These are phyloP conservation scores for Todiramphus chloris DNA, from an alignment of 2,113 vertebrate species.

Conservation along the genomic window DNA sequence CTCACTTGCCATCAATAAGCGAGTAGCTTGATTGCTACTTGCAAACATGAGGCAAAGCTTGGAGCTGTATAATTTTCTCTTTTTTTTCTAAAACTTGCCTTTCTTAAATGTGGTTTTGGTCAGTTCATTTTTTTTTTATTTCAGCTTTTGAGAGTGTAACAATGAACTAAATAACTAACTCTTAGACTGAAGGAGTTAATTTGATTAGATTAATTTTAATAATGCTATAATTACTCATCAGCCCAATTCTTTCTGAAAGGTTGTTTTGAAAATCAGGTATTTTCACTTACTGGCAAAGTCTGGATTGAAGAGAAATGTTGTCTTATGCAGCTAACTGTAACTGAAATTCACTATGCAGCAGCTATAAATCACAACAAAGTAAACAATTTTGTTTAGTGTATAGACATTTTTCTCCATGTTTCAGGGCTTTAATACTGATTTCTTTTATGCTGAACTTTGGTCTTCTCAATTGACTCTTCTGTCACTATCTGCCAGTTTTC, in stretches of 20 bases:
- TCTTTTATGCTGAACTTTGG: slow-evolving; percentile 2
- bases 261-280: slow-evolving; percentile 18
- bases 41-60: background rate
- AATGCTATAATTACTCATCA: background rate
- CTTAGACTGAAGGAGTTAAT: background rate
- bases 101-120: background rate
- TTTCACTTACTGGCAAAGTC: slow-evolving; percentile 8
- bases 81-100: background rate
- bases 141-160: background rate
- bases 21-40: background rate
- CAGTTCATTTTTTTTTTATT: background rate
- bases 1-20: background rate
- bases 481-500: background rate
- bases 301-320: slow-evolving; percentile 18
- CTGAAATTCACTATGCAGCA: background rate
- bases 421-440: slow-evolving; percentile 13
- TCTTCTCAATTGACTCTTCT: background rate
- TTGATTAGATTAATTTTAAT: background rate
- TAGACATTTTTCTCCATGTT: background rate
- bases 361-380: slow-evolving; percentile 26
- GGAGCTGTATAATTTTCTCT: background rate
- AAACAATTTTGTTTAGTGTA: background rate
- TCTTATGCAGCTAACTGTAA: background rate
- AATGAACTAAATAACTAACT: background rate
- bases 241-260: background rate